These are phyloP conservation scores for Myotis lucifugus DNA, from an alignment of 2,113 vertebrate species.

Conservation along the genomic window DNA sequence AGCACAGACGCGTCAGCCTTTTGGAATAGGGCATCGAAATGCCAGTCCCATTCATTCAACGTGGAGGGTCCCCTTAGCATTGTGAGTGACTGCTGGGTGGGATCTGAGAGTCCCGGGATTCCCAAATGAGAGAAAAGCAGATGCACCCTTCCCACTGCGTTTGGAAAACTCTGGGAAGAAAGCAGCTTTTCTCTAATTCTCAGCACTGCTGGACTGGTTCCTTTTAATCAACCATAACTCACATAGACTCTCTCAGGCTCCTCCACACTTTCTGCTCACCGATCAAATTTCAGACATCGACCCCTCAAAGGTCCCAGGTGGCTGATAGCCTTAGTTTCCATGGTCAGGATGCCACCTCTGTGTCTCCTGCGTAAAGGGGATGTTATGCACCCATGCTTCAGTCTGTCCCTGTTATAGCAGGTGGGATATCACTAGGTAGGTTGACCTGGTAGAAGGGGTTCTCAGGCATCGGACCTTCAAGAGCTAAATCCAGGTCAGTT, in stretches of 20 bases:
- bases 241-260: not conserved
- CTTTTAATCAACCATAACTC: constrained; percentile 18
- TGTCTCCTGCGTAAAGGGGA: not conserved
- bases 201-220: not conserved
- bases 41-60: not conserved
- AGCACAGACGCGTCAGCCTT: not conserved
- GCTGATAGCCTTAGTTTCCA: not conserved
- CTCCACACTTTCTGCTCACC: not conserved
- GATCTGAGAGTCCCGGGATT: not conserved
- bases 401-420: not conserved
- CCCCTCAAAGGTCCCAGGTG: not conserved
- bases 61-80: rapidly evolving
- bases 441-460: not conserved
- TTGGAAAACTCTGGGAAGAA: not conserved
- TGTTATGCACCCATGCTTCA: not conserved
- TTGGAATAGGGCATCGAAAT: not conserved
- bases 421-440: not conserved
- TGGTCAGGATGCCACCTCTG: not conserved
- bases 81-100: rapidly evolving
- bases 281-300: not conserved
- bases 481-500: not conserved
- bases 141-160: not conserved
- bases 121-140: not conserved
- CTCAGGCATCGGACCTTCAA: not conserved
- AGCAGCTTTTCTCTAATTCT: not conserved